A percentile compares a stretch with the other conserved stretches of the same genome.
These are phyloP conservation scores for Eremophila alpestris DNA, from an alignment of 2,797 vertebrate species.

Conservation along the genomic window DNA sequence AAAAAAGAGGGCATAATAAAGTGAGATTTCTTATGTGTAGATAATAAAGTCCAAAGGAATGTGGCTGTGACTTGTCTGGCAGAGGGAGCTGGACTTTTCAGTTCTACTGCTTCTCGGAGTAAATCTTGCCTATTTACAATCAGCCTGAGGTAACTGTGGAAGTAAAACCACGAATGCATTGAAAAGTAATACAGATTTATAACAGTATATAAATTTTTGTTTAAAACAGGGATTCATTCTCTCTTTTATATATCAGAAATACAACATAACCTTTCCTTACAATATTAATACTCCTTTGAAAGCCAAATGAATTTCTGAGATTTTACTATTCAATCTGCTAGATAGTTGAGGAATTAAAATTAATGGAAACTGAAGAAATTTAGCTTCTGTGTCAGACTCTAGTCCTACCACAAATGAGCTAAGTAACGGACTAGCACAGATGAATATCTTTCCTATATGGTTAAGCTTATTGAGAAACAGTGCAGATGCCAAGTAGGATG, in stretches of 20 bases:
- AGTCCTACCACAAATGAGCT: neutral
- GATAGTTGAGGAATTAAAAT: neutral
- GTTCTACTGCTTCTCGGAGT: neutral
- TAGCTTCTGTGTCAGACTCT: neutral
- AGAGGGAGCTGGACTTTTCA: neutral
- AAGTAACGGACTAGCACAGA: neutral
- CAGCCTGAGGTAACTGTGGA: neutral
- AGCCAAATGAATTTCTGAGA: neutral
- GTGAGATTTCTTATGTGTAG: neutral
- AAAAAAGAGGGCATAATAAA: neutral
- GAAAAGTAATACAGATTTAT: neutral
- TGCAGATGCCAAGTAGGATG: neutral
- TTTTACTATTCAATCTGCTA: neutral
- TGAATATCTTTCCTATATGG: neutral
- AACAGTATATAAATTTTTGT: neutral
- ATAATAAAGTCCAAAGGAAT: neutral
- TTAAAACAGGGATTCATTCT: neutral
- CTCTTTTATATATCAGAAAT: neutral
- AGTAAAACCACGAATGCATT: neutral
- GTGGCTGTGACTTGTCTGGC: neutral
- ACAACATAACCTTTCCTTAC: neutral
- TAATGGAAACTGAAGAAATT: neutral
- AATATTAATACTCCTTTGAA: neutral
- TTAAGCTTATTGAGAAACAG: neutral
- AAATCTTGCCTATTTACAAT: neutral